These are phyloP conservation scores for Anarrhichthys ocellatus DNA, from an alignment of 2,113 vertebrate species.

Conservation along the genomic window DNA sequence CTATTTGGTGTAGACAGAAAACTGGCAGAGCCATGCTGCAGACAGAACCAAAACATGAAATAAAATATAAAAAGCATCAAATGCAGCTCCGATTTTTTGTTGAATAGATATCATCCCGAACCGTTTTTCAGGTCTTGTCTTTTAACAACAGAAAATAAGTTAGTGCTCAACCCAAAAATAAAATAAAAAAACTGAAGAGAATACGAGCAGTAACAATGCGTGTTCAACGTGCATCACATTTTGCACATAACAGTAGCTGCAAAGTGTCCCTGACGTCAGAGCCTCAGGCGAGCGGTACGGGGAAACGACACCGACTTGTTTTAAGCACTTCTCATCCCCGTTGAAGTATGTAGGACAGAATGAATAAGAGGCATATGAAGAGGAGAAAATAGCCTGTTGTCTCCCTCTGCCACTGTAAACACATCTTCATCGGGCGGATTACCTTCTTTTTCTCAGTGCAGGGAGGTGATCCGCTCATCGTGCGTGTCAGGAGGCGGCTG, in stretches of 20 bases:
- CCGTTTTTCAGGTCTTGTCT: neutral
- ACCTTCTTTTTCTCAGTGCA: neutral
- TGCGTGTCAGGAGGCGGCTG: conserved; percentile 31
- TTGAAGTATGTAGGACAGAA: conserved; percentile 48
- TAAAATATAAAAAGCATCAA: neutral
- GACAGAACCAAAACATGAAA: no score
- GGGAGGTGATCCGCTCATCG: conserved; percentile 29
- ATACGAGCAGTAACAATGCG: conserved; percentile 3
- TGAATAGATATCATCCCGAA: neutral
- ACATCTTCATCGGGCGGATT: conserved; percentile 38
- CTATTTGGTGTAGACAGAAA: neutral
- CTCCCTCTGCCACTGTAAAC: conserved; percentile 39
- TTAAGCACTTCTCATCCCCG: conserved; percentile 26
- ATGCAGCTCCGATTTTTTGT: neutral
- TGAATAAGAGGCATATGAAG: conserved; percentile 19
- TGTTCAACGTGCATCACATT: conserved; percentile 5
- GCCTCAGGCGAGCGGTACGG: neutral
- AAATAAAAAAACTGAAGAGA: neutral
- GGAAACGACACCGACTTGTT: conserved; percentile 34
- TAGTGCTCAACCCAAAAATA: neutral
- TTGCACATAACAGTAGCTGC: conserved; percentile 25
- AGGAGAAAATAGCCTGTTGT: conserved; percentile 52
- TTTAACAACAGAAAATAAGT: conserved; percentile 20
- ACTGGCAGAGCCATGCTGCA: neutral
- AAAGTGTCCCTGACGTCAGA: conserved; percentile 24